Evolutionary conservation across 2,888 invertebrate genomes (phyloP), one percentile per base, ranked within the genome.

Genomic region (Nudaria mundana): DNA sequence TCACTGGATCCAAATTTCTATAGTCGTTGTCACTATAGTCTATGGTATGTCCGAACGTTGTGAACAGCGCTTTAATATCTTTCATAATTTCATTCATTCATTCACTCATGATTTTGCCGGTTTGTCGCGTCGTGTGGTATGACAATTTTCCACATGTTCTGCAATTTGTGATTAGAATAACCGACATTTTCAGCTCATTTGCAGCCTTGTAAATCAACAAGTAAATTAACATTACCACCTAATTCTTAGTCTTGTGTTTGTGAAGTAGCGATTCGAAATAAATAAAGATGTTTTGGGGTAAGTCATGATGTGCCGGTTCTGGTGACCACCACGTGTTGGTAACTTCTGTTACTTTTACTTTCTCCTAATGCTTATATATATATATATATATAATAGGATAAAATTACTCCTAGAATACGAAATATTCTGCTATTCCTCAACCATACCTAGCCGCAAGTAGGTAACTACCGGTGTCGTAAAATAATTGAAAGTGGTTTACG

Each of bases 231-330:
- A n/a, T n/a, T n/a, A n/a, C n/a, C n/a, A n/a, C n/a, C n/a, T n/a
- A n/a, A n/a, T n/a, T 10, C 37, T 36, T 30, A 46, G 15, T 30
- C 3, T 22, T 40, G 30, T 15, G 26, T 43, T 44, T 11, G 40
- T 37, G 50, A 46, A 45, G 14, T 25, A 29, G 34, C 3, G 14
- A 22, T 38, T 40, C 31, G 18, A 44, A 48, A 38, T 43, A 45
- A 53, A 33, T 42, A 74, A 83, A 76, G 52, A 87, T 87, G 87
- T 87, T 87, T 83, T 87, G 87, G 87, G 87, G 87, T 87, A 75
- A 87, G 87, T 78, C n/a, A n/a, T n/a, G 37, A 32, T 44, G 26
- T 22, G 50, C 52, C 53, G 52, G 64, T 44, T 43, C 47, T 35
- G 55, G 42, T 55, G 44, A n/a, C 41, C 61, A 86, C 86, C 87